phyloP scores from a whole-genome alignment of 2,888 invertebrate species.

The Rhopalosiphum nymphaeae region DNA sequence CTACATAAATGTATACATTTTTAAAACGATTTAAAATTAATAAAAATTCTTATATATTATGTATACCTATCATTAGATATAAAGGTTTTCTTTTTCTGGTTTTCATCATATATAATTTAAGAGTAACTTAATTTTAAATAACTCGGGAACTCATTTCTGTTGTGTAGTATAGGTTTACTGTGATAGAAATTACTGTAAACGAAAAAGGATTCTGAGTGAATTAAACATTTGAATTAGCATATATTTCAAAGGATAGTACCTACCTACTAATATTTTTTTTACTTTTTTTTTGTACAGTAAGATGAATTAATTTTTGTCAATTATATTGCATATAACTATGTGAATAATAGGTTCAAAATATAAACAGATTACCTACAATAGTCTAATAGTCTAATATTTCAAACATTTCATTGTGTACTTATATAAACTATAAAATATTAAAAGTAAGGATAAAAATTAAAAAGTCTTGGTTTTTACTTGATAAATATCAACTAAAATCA shows the following conservation, averaged over 20 bases:
- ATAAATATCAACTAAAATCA: no score
- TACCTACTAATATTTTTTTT: no score
- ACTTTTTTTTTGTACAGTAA: no score
- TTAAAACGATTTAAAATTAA: no score
- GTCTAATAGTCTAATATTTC: background rate
- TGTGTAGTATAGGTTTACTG: background rate
- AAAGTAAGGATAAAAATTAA: background rate
- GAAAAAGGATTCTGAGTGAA: background rate
- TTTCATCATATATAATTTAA: no score
- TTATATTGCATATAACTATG: background rate
- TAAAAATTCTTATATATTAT: no score
- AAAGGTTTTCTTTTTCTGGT: no score
- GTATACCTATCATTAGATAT: no score
- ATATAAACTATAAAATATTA: background rate
- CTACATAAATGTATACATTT: no score
- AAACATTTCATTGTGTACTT: background rate
- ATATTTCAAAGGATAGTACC: background rate
- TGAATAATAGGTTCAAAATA: background rate
- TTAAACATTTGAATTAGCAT: background rate
- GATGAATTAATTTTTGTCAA: background rate
- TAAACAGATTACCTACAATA: background rate
- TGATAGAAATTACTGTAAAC: background rate
- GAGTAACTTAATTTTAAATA: background rate
- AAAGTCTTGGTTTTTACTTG: no score
- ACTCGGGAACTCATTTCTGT: background rate